These are phyloP conservation scores for Dryadula phaetusa DNA, from an alignment of 2,888 invertebrate species.

Conservation along the genomic window DNA sequence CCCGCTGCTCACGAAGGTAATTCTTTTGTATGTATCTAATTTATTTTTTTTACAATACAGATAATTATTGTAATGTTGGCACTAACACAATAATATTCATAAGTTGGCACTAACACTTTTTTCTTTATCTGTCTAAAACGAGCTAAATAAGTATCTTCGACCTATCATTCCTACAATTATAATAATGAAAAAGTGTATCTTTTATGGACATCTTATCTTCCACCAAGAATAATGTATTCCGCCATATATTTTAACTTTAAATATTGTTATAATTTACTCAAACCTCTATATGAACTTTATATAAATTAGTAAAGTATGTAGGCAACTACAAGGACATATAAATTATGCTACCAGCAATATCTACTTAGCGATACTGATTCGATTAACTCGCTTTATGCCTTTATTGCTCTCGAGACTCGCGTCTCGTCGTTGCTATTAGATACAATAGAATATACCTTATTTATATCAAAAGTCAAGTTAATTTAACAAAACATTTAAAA, in stretches of 20 bases:
- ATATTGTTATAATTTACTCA: background rate
- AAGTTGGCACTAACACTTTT: background rate
- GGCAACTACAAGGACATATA: background rate
- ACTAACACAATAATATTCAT: too few relatives aligned
- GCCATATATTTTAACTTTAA: background rate
- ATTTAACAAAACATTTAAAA: background rate
- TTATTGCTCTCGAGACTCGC: background rate
- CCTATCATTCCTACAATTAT: too few relatives aligned
- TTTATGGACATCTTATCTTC: too few relatives aligned
- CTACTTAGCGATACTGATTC: conserved; percentile 7
- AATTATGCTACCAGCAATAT: background rate
- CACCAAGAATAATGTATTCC: too few relatives aligned
- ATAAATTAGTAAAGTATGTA: background rate
- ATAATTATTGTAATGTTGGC: too few relatives aligned
- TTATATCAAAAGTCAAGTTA: background rate
- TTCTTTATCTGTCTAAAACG: too few relatives aligned
- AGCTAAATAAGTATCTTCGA: too few relatives aligned
- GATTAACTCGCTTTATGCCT: conserved; percentile 7
- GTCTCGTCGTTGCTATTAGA: background rate
- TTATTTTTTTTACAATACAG: too few relatives aligned
- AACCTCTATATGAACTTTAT: background rate
- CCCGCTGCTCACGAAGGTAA: conserved; percentile 71
- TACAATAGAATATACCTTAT: conserved; percentile 6
- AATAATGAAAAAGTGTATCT: too few relatives aligned
- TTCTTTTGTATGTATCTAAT: conserved; percentile 5